These are phyloP conservation scores for Lottia gigantea DNA, from an alignment of 2,888 invertebrate genomes.

Conservation along the genomic window DNA sequence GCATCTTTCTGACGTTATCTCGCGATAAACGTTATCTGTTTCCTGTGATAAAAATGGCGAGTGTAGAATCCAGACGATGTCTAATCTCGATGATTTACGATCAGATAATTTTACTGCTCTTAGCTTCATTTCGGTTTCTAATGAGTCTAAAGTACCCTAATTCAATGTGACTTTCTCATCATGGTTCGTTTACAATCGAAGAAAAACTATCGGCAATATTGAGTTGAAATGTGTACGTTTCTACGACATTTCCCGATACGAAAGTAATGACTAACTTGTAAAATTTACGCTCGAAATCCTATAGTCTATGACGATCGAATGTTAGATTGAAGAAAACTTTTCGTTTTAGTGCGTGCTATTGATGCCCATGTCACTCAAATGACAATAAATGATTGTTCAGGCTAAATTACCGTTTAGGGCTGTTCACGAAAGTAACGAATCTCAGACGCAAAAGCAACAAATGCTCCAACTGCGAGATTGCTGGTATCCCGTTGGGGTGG, in stretches of 20 bases:
- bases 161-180: background rate
- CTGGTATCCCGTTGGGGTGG: background rate
- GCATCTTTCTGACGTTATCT: no score
- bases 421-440: background rate
- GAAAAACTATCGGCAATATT: conserved; percentile 1
- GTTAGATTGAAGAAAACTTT: background rate
- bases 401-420: conserved; percentile 4
- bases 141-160: background rate
- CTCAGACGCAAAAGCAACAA: background rate
- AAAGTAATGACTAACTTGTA: conserved; percentile 3
- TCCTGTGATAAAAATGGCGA: no score
- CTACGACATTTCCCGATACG: background rate
- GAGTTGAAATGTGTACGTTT: conserved; percentile 4
- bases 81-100: background rate
- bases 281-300: conserved; percentile 7
- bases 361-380: conserved; percentile 2
- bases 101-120: background rate
- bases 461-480: background rate
- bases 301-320: background rate
- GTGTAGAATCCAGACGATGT: no score
- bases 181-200: background rate
- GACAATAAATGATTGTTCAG: conserved; percentile 8
- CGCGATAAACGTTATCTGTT: no score
- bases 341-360: conserved; percentile 3
- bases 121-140: background rate